A percentile compares a stretch with the other conserved stretches of the same genome.
Evolutionary conservation across 2,113 vertebrate genomes (phyloP).

Genomic region (Canis aureus): DNA sequence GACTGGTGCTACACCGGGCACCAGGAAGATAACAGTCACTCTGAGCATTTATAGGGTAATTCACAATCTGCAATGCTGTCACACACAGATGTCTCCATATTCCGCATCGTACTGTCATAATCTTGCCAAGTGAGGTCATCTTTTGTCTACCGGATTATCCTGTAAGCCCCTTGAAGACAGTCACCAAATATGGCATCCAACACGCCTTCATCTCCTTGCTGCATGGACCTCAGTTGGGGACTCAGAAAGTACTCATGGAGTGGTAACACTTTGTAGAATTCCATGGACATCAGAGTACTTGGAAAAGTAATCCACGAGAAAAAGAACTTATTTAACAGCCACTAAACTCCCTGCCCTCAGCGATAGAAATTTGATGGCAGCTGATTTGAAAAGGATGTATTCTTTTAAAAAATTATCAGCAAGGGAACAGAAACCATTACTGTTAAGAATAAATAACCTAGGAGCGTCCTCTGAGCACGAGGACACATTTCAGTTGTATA

Average conservation of each 20-base stretch:
- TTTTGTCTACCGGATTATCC: neutral
- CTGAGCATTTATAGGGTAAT: neutral
- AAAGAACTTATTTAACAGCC: neutral
- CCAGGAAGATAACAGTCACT: neutral
- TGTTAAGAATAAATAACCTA: conserved; percentile 43
- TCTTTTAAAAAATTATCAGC: conserved; percentile 57
- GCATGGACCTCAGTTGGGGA: neutral
- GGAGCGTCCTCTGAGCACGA: neutral
- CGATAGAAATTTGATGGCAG: neutral
- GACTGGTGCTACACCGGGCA: neutral
- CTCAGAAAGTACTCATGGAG: neutral
- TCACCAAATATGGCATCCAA: neutral
- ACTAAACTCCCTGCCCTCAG: neutral
- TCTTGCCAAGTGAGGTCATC: neutral
- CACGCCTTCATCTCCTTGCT: neutral
- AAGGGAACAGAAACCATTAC: conserved; percentile 34
- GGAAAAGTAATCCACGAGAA: conserved; percentile 11
- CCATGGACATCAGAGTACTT: neutral
- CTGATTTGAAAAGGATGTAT: conserved; percentile 43
- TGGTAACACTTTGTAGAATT: neutral
- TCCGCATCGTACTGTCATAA: neutral
- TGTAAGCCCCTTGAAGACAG: neutral
- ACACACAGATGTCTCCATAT: accelerated
- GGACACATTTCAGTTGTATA: accelerated
- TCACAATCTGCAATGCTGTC: neutral